These are phyloP conservation scores for Centruroides sculpturatus DNA, from an alignment of 1,140 invertebrate species.

Conservation along the genomic window DNA sequence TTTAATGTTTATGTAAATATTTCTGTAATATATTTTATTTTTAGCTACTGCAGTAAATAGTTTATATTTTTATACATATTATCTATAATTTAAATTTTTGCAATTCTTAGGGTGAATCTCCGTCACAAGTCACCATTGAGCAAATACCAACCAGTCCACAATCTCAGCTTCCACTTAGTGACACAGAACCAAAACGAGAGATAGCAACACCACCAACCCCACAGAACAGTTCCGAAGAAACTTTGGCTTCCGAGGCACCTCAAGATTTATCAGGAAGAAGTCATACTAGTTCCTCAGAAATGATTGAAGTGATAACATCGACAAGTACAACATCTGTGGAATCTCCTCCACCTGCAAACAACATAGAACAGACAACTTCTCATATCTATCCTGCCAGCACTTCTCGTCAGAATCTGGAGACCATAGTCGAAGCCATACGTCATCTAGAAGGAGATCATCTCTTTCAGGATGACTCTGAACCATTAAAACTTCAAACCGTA, in stretches of 20 bases:
- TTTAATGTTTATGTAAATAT: too few relatives aligned
- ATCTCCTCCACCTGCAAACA: not conserved
- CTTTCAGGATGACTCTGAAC: slow-evolving; percentile 31
- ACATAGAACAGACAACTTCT: not conserved
- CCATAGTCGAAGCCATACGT: slow-evolving; percentile 92
- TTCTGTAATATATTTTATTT: too few relatives aligned
- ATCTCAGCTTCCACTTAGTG: too few relatives aligned
- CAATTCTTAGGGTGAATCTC: too few relatives aligned
- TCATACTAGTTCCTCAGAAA: not conserved
- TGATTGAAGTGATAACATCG: not conserved
- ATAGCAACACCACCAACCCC: too few relatives aligned
- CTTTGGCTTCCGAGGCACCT: not conserved
- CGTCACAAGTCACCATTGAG: too few relatives aligned
- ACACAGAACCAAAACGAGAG: too few relatives aligned
- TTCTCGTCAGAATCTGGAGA: slow-evolving; percentile 85
- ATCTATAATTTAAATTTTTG: not conserved
- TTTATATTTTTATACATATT: not conserved
- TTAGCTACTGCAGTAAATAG: too few relatives aligned
- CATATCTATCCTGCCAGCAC: slow-evolving; percentile 27
- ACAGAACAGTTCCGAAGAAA: too few relatives aligned
- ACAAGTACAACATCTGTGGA: not conserved
- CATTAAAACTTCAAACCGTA: not conserved
- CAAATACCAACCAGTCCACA: too few relatives aligned
- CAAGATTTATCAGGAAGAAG: not conserved
- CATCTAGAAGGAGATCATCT: slow-evolving; percentile 89